Evolutionary conservation across 2,113 vertebrate genomes (phyloP).

Genomic region (Trichomycterus rosablanca): DNA sequence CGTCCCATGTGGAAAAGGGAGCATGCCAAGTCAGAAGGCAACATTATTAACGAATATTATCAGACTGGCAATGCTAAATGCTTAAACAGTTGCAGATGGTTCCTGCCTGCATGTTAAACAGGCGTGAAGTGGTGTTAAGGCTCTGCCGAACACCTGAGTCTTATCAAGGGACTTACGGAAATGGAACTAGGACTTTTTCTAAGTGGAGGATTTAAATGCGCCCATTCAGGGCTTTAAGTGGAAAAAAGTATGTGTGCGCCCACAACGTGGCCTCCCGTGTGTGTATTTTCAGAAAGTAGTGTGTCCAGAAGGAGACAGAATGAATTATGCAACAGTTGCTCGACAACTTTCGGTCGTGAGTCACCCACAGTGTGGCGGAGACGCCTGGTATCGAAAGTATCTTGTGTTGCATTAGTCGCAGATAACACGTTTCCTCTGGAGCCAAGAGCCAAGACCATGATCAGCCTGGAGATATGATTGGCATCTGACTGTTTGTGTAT

Average conservation of each 20-base stretch:
- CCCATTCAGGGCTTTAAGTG: slow-evolving; percentile 10
- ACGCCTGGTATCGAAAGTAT: too few relatives aligned
- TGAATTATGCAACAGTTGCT: too few relatives aligned
- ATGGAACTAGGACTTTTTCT: slow-evolving; percentile 19
- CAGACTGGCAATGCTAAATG: slow-evolving; percentile 30
- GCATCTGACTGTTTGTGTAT: background rate
- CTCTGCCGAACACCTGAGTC: slow-evolving; percentile 30
- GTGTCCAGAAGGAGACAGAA: background rate
- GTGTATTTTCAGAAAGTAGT: slow-evolving; percentile 4
- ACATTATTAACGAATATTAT: slow-evolving; percentile 15
- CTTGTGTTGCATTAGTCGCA: background rate
- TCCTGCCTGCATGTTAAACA: slow-evolving; percentile 28
- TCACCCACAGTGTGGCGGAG: too few relatives aligned
- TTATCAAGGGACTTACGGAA: slow-evolving; percentile 37
- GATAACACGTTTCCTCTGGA: slow-evolving; percentile 16
- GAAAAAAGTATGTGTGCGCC: background rate
- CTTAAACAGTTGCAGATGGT: slow-evolving; percentile 43
- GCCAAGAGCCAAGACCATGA: slow-evolving; percentile 11
- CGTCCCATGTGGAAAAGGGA: slow-evolving; percentile 29
- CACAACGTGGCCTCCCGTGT: too few relatives aligned
- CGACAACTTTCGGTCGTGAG: too few relatives aligned
- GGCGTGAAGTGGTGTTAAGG: slow-evolving; percentile 15
- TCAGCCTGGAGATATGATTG: slow-evolving; percentile 10
- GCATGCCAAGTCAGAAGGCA: slow-evolving; percentile 18
- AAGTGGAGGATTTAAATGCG: slow-evolving; percentile 22